Conservation (phyloP, 35 echinoderm and acorn worm genomes). For the Apostichopus japonicus region DNA sequence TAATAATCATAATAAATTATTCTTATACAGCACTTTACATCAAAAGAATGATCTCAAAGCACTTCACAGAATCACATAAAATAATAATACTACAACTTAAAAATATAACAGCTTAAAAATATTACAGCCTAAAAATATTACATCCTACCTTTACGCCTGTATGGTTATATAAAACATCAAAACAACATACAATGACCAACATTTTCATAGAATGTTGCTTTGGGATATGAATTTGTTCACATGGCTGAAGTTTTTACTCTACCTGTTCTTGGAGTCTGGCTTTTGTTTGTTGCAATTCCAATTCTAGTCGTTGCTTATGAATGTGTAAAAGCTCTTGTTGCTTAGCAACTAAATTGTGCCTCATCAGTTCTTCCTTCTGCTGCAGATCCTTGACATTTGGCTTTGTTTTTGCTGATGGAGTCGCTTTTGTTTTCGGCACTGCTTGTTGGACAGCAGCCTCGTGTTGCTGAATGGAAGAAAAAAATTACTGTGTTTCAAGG, state of each 20-base stretch:
- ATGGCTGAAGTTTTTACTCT: neutral
- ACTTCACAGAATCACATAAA: no score
- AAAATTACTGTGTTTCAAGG: neutral
- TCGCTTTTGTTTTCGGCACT: neutral
- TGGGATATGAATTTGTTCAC: neutral
- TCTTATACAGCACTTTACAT: no score
- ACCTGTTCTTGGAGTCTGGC: slow-evolving; percentile 83
- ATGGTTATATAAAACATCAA: no score
- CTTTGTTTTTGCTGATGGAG: neutral
- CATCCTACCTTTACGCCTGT: no score
- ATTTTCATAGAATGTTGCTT: no score
- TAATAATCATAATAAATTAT: no score
- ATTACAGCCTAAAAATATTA: no score
- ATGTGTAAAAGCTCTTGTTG: slow-evolving; percentile 92
- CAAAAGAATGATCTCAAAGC: no score
- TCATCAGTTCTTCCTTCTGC: slow-evolving; percentile 80
- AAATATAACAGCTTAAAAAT: no score
- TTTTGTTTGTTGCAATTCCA: slow-evolving; percentile 94
- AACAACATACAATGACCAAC: no score
- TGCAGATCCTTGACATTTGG: slow-evolving; percentile 66
- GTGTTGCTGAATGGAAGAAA: neutral
- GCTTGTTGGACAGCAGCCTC: neutral
- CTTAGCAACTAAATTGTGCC: slow-evolving; percentile 84
- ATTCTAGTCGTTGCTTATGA: slow-evolving; percentile 82
- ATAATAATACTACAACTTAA: no score